Percentiles rank a stretch among this genome's conserved stretches.
phyloP scores from a whole-genome alignment of 2,113 vertebrate genomes.

The Colossoma macropomum region DNA sequence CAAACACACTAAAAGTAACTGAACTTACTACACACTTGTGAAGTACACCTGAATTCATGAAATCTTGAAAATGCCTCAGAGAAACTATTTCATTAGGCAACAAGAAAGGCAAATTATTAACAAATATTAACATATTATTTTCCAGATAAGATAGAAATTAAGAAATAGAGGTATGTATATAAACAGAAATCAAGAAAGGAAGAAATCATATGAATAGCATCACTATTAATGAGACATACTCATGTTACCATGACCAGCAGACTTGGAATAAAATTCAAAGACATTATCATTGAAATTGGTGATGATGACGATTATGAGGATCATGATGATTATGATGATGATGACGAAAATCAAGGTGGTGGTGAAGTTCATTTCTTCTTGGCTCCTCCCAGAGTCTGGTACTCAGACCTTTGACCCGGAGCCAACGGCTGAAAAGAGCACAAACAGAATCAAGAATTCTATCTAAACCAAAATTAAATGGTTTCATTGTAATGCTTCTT shows the following conservation, averaged over 20 bases:
- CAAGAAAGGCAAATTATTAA: neutral
- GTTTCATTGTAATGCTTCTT: too few relatives aligned
- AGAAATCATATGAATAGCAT: too few relatives aligned
- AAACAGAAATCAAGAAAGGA: neutral
- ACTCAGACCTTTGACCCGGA: constrained; percentile 18
- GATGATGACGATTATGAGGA: neutral
- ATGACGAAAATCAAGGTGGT: neutral
- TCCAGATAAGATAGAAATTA: neutral
- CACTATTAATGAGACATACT: too few relatives aligned
- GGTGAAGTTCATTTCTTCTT: constrained; percentile 13
- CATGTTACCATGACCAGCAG: neutral
- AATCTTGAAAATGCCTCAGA: too few relatives aligned
- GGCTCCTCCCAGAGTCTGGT: constrained; percentile 32
- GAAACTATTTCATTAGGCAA: neutral
- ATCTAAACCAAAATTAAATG: neutral
- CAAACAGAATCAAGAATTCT: neutral
- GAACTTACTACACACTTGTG: neutral
- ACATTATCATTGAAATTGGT: neutral
- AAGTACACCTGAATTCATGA: neutral
- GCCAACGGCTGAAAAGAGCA: constrained; percentile 29
- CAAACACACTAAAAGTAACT: neutral
- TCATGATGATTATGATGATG: neutral
- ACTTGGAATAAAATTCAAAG: neutral
- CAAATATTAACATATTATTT: neutral
- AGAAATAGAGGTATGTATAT: neutral